Evolutionary conservation across 2,797 vertebrate species (phyloP), one percentile per base, ranked within the genome.

Genomic region (Eurystomus glaucurus): DNA sequence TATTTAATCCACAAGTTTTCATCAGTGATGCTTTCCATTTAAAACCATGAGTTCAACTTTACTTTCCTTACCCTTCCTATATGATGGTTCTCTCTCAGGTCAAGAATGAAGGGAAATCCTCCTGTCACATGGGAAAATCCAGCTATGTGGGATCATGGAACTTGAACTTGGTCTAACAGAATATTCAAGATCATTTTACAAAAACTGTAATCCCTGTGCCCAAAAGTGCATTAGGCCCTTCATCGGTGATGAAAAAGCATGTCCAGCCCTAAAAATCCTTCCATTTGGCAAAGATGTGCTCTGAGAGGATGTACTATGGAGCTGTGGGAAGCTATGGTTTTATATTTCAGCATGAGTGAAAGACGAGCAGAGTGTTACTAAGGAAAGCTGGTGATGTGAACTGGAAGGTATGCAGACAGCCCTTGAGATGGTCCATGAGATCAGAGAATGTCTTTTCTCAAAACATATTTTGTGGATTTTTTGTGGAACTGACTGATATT

Each of bases 341-440:
- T 89, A 6, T 33, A 35, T 91, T 91, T 93, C 85, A 78, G 57
- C 46, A 35, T 5, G 35, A 75, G 76, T 58, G 57, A 35, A 50
- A 46, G 48, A 74, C 45, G 54, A 95, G 86, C 39, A 62, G 77
- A 82, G 48, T 6, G 26, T 75, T n/a, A 39, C 33, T 37, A 74
- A 81, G 70, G 58, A 58, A 51, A 91, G 88, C 60, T 90, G 80
- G 87, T 92, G 86, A 96, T 82, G 86, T 55, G 84, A 79, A 28
- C 48, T 12, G 48, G 57, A 68, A 85, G 64, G 20, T 10, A 91
- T 85, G 94, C 81, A 95, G 84, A 84, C 76, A 88, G 90, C 92
- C 50, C 52, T 9, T 60, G 57, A 60, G 37, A 12, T 0, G 25
- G 46, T 4, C 86, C 81, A 19, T 46, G 77, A 80, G 70, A 70